Evolutionary conservation across 2,113 vertebrate genomes (phyloP).

Genomic region (Anolis sagrei): DNA sequence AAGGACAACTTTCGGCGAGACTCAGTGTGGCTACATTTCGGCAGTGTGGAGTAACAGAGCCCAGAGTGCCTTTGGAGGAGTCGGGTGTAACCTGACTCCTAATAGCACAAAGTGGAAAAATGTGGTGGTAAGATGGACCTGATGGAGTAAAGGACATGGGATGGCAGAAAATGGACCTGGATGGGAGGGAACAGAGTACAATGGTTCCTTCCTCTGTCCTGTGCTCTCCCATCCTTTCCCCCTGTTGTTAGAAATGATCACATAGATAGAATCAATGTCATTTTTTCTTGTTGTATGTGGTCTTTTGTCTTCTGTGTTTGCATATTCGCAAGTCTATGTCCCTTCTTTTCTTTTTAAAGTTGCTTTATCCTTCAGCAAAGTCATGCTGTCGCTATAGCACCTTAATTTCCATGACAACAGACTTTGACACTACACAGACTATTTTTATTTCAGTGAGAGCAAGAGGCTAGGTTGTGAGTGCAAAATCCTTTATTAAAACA

Average conservation of each 20-base stretch:
- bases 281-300: neutral
- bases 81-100: too few relatives aligned
- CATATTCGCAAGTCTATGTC: neutral
- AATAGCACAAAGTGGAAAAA: too few relatives aligned
- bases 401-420: conserved; percentile 20
- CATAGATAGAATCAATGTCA: conserved; percentile 11
- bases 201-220: too few relatives aligned
- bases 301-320: conserved; percentile 7
- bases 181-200: too few relatives aligned
- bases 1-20: too few relatives aligned
- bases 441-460: conserved; percentile 38
- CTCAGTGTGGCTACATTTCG: too few relatives aligned
- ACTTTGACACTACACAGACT: conserved; percentile 12
- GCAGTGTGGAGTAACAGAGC: too few relatives aligned
- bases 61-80: too few relatives aligned
- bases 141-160: neutral
- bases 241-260: rapidly evolving
- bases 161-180: neutral
- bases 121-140: too few relatives aligned
- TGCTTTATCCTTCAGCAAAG: conserved; percentile 35
- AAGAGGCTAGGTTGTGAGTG: conserved; percentile 29
- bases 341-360: conserved; percentile 30
- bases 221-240: too few relatives aligned
- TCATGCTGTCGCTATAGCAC: conserved; percentile 20
- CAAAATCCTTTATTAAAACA: conserved; percentile 15